These are phyloP conservation scores for Drosophila suzukii DNA, from an alignment of 1,140 invertebrate genomes.

Conservation along the genomic window DNA sequence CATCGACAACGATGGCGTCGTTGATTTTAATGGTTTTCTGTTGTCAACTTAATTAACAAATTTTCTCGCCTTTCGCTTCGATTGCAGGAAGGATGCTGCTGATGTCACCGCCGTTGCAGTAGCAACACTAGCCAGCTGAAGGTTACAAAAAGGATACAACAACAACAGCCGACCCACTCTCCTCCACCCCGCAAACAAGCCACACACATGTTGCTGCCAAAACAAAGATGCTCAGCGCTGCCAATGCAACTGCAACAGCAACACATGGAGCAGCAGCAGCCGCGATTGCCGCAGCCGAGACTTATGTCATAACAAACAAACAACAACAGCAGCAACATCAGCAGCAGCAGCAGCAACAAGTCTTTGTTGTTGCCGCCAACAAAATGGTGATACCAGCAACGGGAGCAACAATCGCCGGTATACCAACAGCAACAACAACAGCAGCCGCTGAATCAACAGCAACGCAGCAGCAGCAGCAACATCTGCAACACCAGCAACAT, in stretches of 20 bases:
- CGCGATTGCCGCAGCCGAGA: constrained; percentile 64
- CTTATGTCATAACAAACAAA: constrained; percentile 81
- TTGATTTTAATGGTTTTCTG: constrained; percentile 66
- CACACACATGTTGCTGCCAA: constrained; percentile 79
- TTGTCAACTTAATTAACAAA: constrained; percentile 71
- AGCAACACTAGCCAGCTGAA: constrained; percentile 32
- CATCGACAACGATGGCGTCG: constrained; percentile 40
- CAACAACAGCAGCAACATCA: constrained; percentile 48
- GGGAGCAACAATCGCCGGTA: constrained; percentile 65
- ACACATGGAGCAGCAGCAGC: constrained; percentile 51
- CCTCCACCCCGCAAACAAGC: constrained; percentile 30
- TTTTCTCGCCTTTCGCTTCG: constrained; percentile 30
- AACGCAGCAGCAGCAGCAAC: constrained; percentile 39
- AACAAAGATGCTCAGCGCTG: constrained; percentile 74
- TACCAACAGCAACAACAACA: constrained; percentile 73
- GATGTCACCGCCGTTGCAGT: constrained; percentile 58
- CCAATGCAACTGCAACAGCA: constrained; percentile 66
- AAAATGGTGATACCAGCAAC: constrained; percentile 83
- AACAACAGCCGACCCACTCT: constrained; percentile 5
- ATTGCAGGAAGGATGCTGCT: constrained; percentile 55
- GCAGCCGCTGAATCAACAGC: constrained; percentile 39
- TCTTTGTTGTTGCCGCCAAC: constrained; percentile 70
- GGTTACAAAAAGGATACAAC: not conserved
- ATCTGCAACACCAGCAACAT: constrained; percentile 66
- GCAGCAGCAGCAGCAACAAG: constrained; percentile 55